A percentile compares a stretch with the other conserved stretches of the same genome.
Conservation (phyloP, 2,113 vertebrate species). For the Brachirus orientalis region DNA sequence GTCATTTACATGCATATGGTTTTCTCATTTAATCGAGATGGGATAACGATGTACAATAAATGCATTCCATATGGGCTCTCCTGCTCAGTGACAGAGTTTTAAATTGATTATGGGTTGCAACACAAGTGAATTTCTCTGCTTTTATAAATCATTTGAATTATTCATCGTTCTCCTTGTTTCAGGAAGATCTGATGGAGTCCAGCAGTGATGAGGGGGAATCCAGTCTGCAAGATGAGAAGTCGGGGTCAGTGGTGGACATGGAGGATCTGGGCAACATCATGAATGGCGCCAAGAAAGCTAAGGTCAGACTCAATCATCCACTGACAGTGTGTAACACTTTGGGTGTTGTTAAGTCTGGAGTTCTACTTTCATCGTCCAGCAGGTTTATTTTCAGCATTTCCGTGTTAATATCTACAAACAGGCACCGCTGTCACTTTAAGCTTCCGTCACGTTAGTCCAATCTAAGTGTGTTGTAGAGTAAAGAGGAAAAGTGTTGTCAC, state of each 20-base stretch:
- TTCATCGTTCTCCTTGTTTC: not conserved
- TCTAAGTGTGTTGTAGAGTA: not conserved
- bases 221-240: conserved; percentile 51
- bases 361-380: conserved; percentile 1
- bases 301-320: conserved; percentile 76
- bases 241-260: conserved; percentile 83
- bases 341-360: not conserved
- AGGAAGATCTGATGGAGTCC: conserved; percentile 85
- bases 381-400: conserved; percentile 33
- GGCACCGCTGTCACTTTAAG: conserved; percentile 2
- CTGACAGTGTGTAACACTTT: not conserved
- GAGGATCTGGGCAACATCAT: conserved; percentile 92
- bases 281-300: conserved; percentile 83
- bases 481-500: conserved; percentile 32
- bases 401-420: not conserved
- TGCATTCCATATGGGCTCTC: conserved; percentile 17
- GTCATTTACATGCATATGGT: conserved; percentile 11
- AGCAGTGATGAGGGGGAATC: conserved; percentile 88
- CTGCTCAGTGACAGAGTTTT: not conserved
- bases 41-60: conserved; percentile 14
- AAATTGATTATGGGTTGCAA: not conserved
- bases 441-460: not conserved
- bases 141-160: not conserved
- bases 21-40: conserved; percentile 16
- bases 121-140: not conserved